phyloP scores from a whole-genome alignment of 2,113 vertebrate genomes.

The Poeciliopsis prolifica region DNA sequence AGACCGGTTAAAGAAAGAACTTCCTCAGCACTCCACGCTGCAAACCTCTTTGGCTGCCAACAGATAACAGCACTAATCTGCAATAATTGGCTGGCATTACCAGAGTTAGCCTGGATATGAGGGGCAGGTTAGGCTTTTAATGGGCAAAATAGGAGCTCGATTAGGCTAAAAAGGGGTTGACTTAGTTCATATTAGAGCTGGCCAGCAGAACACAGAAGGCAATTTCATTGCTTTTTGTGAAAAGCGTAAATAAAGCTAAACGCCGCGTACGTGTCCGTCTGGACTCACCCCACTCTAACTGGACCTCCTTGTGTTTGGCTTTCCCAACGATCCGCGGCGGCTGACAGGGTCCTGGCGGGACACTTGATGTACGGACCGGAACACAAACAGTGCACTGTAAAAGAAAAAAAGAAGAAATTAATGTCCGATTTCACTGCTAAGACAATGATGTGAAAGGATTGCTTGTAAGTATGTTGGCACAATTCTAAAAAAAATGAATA shows the following conservation, averaged over 20 bases:
- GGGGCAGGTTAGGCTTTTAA: constrained; percentile 45
- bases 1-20: constrained; percentile 50
- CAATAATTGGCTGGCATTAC: constrained; percentile 55
- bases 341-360: constrained; percentile 89
- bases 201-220: constrained; percentile 28
- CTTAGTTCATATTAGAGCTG: constrained; percentile 38
- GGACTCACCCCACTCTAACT: constrained; percentile 93
- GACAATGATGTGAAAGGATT: background rate
- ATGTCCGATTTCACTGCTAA: background rate
- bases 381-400: constrained; percentile 90
- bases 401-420: constrained; percentile 12
- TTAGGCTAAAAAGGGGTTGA: constrained; percentile 52
- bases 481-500: background rate
- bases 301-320: constrained; percentile 94
- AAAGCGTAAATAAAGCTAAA: constrained; percentile 23
- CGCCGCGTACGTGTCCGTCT: background rate
- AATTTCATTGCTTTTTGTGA: constrained; percentile 22
- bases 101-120: constrained; percentile 45
- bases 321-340: constrained; percentile 88
- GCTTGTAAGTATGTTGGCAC: background rate
- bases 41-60: constrained; percentile 53
- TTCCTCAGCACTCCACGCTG: constrained; percentile 20
- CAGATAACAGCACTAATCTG: constrained; percentile 50
- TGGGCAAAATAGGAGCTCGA: constrained; percentile 52
- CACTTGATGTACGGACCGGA: constrained; percentile 87